Base-by-base conservation (phyloP, 2,113 vertebrate genomes). In the Semicossyphus pulcher region DNA sequence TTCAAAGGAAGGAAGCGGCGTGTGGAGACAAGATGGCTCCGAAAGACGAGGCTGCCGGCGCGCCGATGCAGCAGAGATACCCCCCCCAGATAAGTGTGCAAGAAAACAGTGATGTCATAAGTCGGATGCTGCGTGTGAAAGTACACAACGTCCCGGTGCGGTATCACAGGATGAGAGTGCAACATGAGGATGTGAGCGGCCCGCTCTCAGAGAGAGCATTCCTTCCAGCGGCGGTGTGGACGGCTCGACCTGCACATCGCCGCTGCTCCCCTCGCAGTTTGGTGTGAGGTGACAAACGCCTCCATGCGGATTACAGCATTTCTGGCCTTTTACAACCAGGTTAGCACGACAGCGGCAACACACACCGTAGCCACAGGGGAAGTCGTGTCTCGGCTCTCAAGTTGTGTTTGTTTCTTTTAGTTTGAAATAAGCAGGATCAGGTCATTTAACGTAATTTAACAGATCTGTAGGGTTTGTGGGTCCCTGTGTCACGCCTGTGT, bases 271-370 rank as follows among this genome's bases (percentile, higher is more conserved):
- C 78, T 90, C 80, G 56, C 90, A 85, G 86, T 87, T 91, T 88
- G 86, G 78, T 83, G 87, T 63, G 71, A 90, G 73, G 60, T 86
- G 78, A 86, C 89, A 82, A 91, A 88, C 84, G 68, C 80, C 86
- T 91, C 77, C 72, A 81, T 74, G 86, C 62, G 81, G 86, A 86
- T 92, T 85, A 90, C 88, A 91, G 72, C 71, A 70, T 86, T 88
- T 85, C 83, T 87, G 78, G 60, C 84, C 75, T 86, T 91, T 91
- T 91, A 91, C 85, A 83, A 86, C 76, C 75, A 56, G 78, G 79
- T 87, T 86, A 84, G 60, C 86, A 73, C 78, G 21, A 73, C 81
- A 63, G 72, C 37, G 56, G 37, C 76, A 83, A 84, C 64, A 60
- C 56, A 78, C 69, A 78, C 68, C 80, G 66, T 66, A 61, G 59